Evolutionary conservation across 2,113 vertebrate species (phyloP), one percentile per base, ranked within the genome.

Genomic region (Athene noctua): DNA sequence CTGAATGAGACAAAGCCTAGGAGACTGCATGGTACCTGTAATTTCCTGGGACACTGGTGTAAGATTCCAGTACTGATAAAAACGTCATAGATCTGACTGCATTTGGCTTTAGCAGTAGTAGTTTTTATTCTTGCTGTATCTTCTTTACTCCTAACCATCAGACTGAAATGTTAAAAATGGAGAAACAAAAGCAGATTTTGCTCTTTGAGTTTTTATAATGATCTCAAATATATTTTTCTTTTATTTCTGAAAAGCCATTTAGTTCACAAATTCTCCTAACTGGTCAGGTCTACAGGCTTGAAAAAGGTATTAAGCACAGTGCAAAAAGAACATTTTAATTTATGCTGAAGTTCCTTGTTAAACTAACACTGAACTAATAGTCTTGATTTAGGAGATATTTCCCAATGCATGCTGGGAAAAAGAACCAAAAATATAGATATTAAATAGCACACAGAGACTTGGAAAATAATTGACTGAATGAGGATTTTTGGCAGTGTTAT

Each of bases 1-100:
- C 15, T 78, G 68, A 81, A 82, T 20, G 66, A 80, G 23, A 36
- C 34, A 73, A 84, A 89, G 16, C 4, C 34, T 59, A 61, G 54
- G 29, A 70, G 19, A 19, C 14, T 40, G 13, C 0, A 0, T 3
- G 22, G 34, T 52, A 79, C 38, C 11, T 49, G 15, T 15, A 78
- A 54, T 75, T 54, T 86, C 38, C 13, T 52, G 40, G 29, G 23
- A 63, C 67, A 67, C 27, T 51, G 20, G 11, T 70, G 15, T 22
- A 90, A 88, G 68, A 62, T 85, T 81, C 34, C 9, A 42, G 23
- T 15, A 26, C 23, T 65, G 40, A 62, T 52, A 58, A 84, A 34
- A 1, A 2, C 5, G 5, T 2, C 32, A 63, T 13, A 38, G 9
- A 38, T 32, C 26, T 67, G 52, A 67, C 23, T 57, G 11, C 9